Percentiles rank a stretch among this genome's conserved stretches.
Evolutionary conservation across 2,888 invertebrate species (phyloP).

Genomic region (Melanargia galathea): DNA sequence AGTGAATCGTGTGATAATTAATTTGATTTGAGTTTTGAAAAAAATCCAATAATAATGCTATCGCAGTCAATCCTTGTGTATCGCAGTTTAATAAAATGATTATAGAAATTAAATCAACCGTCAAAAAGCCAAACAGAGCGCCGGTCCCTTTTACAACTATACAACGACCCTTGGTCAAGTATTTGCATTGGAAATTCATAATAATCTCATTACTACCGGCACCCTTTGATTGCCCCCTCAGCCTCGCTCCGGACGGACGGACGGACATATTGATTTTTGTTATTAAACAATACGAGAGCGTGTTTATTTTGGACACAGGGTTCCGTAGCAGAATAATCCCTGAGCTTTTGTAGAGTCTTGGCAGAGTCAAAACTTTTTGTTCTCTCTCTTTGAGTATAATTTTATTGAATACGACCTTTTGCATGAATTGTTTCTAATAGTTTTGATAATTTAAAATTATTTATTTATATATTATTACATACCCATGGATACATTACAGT

Average conservation of each 20-base stretch:
- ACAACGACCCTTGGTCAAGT: conserved; percentile 55
- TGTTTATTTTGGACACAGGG: background rate
- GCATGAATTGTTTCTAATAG: too few species aligned
- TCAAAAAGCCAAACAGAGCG: conserved; percentile 18
- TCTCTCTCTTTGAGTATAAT: background rate
- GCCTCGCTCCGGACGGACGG: conserved; percentile 40
- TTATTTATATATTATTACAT: too few species aligned
- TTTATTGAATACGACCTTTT: too few species aligned
- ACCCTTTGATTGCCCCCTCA: conserved; percentile 66
- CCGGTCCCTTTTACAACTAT: conserved; percentile 16
- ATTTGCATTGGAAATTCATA: conserved; percentile 79
- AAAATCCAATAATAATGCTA: background rate
- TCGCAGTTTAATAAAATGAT: background rate
- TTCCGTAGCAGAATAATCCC: background rate
- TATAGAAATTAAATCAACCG: conserved; percentile 17
- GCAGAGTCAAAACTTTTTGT: background rate
- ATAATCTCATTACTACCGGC: conserved; percentile 64
- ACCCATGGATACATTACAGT: too few species aligned
- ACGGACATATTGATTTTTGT: conserved; percentile 48
- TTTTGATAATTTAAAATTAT: too few species aligned
- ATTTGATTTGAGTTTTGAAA: background rate
- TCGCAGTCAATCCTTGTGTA: background rate
- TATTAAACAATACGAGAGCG: conserved; percentile 44
- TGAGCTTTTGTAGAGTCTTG: background rate
- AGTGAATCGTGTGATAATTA: too few species aligned